Evolutionary conservation across 2,797 vertebrate species (phyloP).

Genomic region (Zenarchopterus dispar): DNA sequence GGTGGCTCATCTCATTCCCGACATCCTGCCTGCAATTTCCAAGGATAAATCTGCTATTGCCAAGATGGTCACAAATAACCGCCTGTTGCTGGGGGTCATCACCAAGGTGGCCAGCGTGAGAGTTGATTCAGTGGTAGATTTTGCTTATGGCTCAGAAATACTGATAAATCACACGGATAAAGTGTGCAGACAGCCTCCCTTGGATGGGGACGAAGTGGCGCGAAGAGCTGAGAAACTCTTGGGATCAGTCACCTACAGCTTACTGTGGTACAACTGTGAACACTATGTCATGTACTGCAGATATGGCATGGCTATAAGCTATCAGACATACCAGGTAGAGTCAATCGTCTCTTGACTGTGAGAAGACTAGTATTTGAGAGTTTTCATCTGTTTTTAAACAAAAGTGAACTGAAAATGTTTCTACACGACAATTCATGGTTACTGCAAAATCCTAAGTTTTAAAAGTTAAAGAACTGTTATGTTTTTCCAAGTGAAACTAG

Average conservation of each 20-base stretch:
- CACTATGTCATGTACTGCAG: slow-evolving; percentile 98
- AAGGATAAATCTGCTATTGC: slow-evolving; percentile 77
- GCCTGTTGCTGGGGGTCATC: slow-evolving; percentile 90
- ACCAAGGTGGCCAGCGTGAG: slow-evolving; percentile 89
- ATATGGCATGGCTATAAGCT: slow-evolving; percentile 90
- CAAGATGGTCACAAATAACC: slow-evolving; percentile 91
- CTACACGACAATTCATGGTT: no score
- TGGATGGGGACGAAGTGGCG: slow-evolving; percentile 89
- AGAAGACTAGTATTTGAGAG: no score
- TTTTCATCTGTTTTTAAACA: no score
- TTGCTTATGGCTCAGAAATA: slow-evolving; percentile 91
- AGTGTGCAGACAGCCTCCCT: slow-evolving; percentile 82
- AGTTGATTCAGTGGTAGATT: slow-evolving; percentile 92
- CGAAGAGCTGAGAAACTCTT: slow-evolving; percentile 88
- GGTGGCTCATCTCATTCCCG: slow-evolving; percentile 96
- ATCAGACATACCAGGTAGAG: slow-evolving; percentile 94
- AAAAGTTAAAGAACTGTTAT: no score
- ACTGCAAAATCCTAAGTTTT: no score
- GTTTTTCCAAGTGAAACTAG: no score
- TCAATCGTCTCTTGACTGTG: not conserved
- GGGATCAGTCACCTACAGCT: slow-evolving; percentile 89
- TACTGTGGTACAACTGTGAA: slow-evolving; percentile 99
- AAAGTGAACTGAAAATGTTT: no score
- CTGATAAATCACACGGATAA: slow-evolving; percentile 91
- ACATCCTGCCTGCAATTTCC: slow-evolving; percentile 89